phyloP scores from a whole-genome alignment of 2,113 vertebrate species.

The Cololabis saira region DNA sequence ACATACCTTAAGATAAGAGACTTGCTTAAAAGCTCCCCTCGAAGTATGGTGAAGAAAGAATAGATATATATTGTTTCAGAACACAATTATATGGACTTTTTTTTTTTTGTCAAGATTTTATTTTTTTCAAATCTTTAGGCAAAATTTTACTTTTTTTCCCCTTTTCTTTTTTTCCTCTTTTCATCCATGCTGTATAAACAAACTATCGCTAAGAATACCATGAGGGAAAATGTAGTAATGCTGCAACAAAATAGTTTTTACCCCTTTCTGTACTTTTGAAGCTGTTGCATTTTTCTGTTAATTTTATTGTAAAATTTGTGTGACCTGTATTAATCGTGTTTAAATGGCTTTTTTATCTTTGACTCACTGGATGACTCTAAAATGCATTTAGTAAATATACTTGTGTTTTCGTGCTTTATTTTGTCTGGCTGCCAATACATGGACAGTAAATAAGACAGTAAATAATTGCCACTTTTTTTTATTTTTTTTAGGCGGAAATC shows the following conservation, averaged over 20 bases:
- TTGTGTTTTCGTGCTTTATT: constrained; percentile 22
- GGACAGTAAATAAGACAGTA: neutral
- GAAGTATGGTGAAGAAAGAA: constrained; percentile 90
- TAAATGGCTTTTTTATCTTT: constrained; percentile 42
- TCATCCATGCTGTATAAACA: neutral
- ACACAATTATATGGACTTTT: constrained; percentile 5
- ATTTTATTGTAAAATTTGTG: constrained; percentile 49
- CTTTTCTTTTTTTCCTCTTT: constrained; percentile 31
- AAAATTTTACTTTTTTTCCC: constrained; percentile 18
- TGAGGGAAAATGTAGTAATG: neutral
- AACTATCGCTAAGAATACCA: constrained; percentile 8
- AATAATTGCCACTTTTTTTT: too few species aligned
- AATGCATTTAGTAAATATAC: constrained; percentile 37
- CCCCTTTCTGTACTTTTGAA: constrained; percentile 18
- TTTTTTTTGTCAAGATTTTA: too few species aligned
- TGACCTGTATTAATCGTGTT: constrained; percentile 30
- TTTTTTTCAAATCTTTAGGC: too few species aligned
- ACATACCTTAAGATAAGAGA: constrained; percentile 91
- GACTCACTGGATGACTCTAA: constrained; percentile 18
- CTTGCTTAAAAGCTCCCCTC: constrained; percentile 91
- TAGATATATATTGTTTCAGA: constrained; percentile 24
- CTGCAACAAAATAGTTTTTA: constrained; percentile 16
- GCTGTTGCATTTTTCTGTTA: constrained; percentile 15
- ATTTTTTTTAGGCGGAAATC: too few species aligned
- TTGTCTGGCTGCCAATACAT: neutral